Evolutionary conservation across 2,888 invertebrate species (phyloP).

Genomic region (Euproctis similis): DNA sequence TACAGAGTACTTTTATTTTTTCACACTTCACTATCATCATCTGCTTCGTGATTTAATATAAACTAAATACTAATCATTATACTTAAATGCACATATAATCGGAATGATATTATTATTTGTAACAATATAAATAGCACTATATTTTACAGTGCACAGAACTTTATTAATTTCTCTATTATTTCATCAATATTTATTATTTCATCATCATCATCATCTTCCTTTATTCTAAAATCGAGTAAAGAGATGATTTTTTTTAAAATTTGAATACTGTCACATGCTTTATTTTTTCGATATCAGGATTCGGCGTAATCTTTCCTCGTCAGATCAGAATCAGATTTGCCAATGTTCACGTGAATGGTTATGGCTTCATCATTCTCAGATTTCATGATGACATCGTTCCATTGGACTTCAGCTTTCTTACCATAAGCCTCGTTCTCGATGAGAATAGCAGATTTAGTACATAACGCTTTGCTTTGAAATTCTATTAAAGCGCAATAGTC

Average conservation of each 20-base stretch:
- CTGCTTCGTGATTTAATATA: constrained; percentile 12
- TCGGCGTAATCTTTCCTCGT: constrained; percentile 43
- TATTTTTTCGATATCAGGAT: constrained; percentile 23
- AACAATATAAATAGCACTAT: too few relatives aligned
- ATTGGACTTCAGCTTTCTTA: constrained; percentile 67
- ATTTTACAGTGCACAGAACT: constrained; percentile 9
- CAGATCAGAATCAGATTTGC: constrained; percentile 45
- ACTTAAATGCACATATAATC: constrained; percentile 37
- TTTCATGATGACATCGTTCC: constrained; percentile 63
- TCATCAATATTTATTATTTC: too few relatives aligned
- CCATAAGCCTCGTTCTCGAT: constrained; percentile 66
- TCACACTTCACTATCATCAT: too few relatives aligned
- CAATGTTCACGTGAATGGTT: constrained; percentile 66
- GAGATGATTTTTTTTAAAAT: constrained; percentile 15
- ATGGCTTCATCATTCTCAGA: constrained; percentile 66
- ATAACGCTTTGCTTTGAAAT: constrained; percentile 64
- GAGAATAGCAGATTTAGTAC: constrained; percentile 60
- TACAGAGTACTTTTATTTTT: too few relatives aligned
- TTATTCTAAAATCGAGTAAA: constrained; percentile 4
- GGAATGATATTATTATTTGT: constrained; percentile 33
- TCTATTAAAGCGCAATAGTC: constrained; percentile 65
- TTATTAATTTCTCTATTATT: too few relatives aligned
- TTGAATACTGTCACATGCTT: constrained; percentile 11
- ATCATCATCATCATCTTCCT: constrained; percentile 10
- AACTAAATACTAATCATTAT: constrained; percentile 16